A percentile compares a stretch with the other conserved stretches of the same genome.
Conservation (phyloP, 2,888 invertebrate species). For the Eumacrocentrus americanus region DNA sequence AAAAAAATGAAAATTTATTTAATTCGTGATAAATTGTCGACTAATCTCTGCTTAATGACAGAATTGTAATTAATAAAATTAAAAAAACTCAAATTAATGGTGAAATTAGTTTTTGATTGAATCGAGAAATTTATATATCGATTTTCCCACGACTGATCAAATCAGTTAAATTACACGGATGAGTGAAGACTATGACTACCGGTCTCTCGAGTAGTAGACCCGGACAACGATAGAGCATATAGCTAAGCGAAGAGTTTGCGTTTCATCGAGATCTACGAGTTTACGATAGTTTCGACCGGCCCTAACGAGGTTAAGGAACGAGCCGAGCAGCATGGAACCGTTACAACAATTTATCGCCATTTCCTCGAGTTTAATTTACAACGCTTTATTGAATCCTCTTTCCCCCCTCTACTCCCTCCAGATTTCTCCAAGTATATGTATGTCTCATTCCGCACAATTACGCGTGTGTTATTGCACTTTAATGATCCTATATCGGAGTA, state of each 20-base stretch:
- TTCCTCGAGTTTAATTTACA: slow-evolving; percentile 37
- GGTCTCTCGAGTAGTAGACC: no score
- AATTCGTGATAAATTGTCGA: no score
- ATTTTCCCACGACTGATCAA: background rate
- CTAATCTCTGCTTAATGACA: no score
- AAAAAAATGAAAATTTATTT: no score
- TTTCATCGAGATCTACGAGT: slow-evolving; percentile 34
- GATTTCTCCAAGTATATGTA: slow-evolving; percentile 6
- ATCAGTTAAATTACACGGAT: background rate
- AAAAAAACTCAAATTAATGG: no score
- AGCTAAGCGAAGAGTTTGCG: no score
- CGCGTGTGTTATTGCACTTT: slow-evolving; percentile 19
- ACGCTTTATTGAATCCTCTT: slow-evolving; percentile 34
- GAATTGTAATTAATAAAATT: no score
- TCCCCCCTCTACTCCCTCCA: background rate
- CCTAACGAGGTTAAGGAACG: slow-evolving; percentile 37
- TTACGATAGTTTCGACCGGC: slow-evolving; percentile 28
- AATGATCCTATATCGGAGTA: slow-evolving; percentile 21
- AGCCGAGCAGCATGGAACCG: slow-evolving; percentile 22
- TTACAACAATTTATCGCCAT: slow-evolving; percentile 36
- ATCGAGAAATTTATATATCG: background rate
- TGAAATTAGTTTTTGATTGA: background rate
- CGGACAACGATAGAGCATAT: no score
- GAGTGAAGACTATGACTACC: slow-evolving; percentile 11
- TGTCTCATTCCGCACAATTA: slow-evolving; percentile 26